Evolutionary conservation across 2,113 vertebrate species (phyloP).

Genomic region (Phylloscopus trochiloides): DNA sequence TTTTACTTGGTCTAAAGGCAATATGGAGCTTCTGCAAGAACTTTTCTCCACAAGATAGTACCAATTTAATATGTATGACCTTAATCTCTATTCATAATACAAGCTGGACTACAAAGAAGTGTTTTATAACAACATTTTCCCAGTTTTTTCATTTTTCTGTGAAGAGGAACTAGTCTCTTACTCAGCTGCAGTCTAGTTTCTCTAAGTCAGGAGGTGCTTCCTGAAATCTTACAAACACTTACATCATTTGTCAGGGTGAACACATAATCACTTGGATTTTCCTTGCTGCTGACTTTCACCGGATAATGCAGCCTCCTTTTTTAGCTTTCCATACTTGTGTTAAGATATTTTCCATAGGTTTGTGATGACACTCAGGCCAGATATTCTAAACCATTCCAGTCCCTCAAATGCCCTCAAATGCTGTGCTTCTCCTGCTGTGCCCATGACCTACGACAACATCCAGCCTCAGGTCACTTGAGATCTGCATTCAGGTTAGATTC

Average conservation of each 20-base stretch:
- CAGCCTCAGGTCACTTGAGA: neutral
- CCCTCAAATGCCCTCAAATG: neutral
- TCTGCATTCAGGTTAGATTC: neutral
- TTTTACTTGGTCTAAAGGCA: neutral
- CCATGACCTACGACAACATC: neutral
- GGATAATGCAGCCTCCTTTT: neutral
- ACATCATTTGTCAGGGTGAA: neutral
- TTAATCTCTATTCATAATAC: neutral
- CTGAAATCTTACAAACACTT: neutral
- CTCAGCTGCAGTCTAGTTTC: neutral
- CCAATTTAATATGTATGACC: neutral
- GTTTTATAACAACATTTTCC: neutral
- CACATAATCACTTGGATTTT: neutral
- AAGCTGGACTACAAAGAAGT: neutral
- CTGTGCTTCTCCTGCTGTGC: neutral
- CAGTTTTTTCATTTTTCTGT: neutral
- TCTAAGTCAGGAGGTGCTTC: neutral
- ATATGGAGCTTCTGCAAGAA: neutral
- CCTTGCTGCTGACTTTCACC: neutral
- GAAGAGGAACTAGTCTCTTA: neutral
- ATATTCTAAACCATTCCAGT: neutral
- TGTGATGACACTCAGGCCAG: neutral
- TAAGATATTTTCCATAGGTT: neutral
- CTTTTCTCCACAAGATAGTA: neutral
- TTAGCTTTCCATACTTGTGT: neutral